Percentiles rank a stretch among this genome's conserved stretches.
phyloP scores from a whole-genome alignment of 1,140 invertebrate genomes.

The Sweltsa coloradensis region DNA sequence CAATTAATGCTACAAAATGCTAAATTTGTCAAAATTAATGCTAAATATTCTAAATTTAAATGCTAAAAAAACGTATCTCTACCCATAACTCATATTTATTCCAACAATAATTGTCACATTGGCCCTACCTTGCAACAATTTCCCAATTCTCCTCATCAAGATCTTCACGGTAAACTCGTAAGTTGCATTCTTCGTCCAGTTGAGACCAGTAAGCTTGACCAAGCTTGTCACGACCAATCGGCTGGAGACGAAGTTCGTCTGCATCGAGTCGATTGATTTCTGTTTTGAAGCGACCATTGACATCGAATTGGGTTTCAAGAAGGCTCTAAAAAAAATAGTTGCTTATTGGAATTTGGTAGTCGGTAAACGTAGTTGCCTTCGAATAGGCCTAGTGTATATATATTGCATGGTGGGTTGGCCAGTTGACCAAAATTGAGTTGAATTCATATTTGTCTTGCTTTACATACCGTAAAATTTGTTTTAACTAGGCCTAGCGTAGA shows the following conservation, averaged over 20 bases:
- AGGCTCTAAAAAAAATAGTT: conserved; percentile 63
- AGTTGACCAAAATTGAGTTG: no score
- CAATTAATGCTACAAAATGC: no score
- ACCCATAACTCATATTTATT: neutral
- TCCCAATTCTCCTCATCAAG: conserved; percentile 93
- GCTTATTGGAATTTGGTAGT: no score
- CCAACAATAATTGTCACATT: no score
- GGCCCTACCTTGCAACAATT: conserved; percentile 76
- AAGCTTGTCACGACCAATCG: conserved; percentile 78
- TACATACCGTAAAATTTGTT: no score
- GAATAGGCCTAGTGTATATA: no score
- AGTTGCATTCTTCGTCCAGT: conserved; percentile 74
- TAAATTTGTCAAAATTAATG: no score
- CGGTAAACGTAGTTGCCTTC: no score
- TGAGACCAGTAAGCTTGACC: conserved; percentile 91
- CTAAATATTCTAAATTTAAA: conserved; percentile 13
- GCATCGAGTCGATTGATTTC: conserved; percentile 75
- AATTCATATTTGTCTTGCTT: no score
- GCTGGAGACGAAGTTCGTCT: conserved; percentile 66
- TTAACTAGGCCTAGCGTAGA: no score
- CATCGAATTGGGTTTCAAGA: conserved; percentile 89
- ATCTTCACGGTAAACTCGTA: conserved; percentile 87
- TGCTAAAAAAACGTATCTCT: no score
- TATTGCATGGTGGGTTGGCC: no score
- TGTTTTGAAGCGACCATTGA: conserved; percentile 85